Conservation (phyloP, 2,797 vertebrate species). For the Microcaecilia unicolor region DNA sequence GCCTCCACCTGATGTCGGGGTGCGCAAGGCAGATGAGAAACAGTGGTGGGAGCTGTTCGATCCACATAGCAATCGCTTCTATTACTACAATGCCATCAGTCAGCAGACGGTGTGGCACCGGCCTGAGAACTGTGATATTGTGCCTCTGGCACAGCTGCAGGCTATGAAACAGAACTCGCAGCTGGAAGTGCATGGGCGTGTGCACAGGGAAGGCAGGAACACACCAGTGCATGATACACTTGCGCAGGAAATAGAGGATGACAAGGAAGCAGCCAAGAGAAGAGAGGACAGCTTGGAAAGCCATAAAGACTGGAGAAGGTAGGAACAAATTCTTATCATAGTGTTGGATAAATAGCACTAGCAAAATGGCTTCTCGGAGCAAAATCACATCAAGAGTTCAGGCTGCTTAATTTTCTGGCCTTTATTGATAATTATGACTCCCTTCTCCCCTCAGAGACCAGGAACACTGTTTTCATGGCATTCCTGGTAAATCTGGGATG, state of each 20-base stretch:
- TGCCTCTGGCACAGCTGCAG: conserved; percentile 82
- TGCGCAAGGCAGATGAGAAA: conserved; percentile 76
- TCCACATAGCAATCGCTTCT: conserved; percentile 75
- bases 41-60: conserved; percentile 93
- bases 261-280: conserved; percentile 17
- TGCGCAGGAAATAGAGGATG: conserved; percentile 25
- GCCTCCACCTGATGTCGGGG: conserved; percentile 58
- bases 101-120: conserved; percentile 81
- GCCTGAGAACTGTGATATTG: conserved; percentile 76
- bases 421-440: too few relatives aligned
- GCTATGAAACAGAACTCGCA: conserved; percentile 70
- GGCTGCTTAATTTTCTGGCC: too few relatives aligned
- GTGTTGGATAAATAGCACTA: too few relatives aligned
- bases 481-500: too few relatives aligned
- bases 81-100: conserved; percentile 80
- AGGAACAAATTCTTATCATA: too few relatives aligned
- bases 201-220: conserved; percentile 39
- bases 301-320: conserved; percentile 67
- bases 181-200: conserved; percentile 31
- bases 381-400: too few relatives aligned
- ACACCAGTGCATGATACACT: conserved; percentile 40
- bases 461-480: too few relatives aligned
- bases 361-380: too few relatives aligned
- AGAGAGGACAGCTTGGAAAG: conserved; percentile 53
- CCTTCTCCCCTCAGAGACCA: too few relatives aligned